Percentiles rank a stretch among this genome's conserved stretches.
phyloP scores from a whole-genome alignment of 2,797 vertebrate genomes.

The Lutjanus campechanus region DNA sequence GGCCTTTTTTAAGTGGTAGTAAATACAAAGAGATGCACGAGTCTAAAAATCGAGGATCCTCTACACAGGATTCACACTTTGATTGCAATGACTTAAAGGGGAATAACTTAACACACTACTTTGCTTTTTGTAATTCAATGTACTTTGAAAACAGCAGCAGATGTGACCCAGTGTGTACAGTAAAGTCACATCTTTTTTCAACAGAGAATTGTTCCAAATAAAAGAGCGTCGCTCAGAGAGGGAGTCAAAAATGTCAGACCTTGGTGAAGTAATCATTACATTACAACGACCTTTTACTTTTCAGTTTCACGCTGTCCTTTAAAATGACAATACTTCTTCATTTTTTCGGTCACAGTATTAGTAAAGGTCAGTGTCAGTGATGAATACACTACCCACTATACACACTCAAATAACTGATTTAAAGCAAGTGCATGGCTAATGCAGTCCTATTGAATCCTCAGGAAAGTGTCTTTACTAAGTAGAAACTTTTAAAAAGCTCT shows the following conservation, averaged over 20 bases:
- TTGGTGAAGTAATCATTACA: not conserved
- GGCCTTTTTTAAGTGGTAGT: no score
- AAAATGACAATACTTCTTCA: not conserved
- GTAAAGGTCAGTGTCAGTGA: not conserved
- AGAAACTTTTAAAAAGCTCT: no score
- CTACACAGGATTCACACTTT: no score
- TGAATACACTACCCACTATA: not conserved
- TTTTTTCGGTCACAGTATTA: not conserved
- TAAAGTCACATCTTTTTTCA: not conserved
- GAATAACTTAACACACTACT: not conserved
- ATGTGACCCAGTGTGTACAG: not conserved
- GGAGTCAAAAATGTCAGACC: not conserved
- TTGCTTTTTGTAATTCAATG: not conserved
- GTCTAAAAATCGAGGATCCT: no score
- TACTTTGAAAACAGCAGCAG: not conserved
- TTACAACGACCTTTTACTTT: not conserved
- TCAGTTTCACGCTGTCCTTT: not conserved
- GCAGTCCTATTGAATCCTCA: not conserved
- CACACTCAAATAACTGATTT: not conserved
- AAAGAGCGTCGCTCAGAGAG: not conserved
- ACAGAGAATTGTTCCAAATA: not conserved
- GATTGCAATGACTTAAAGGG: constrained; percentile 25
- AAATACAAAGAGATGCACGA: no score
- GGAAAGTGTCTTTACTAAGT: not conserved
- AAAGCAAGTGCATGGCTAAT: not conserved